These are phyloP conservation scores for Saimiri boliviensis DNA, from an alignment of 2,113 vertebrate species.

Conservation along the genomic window DNA sequence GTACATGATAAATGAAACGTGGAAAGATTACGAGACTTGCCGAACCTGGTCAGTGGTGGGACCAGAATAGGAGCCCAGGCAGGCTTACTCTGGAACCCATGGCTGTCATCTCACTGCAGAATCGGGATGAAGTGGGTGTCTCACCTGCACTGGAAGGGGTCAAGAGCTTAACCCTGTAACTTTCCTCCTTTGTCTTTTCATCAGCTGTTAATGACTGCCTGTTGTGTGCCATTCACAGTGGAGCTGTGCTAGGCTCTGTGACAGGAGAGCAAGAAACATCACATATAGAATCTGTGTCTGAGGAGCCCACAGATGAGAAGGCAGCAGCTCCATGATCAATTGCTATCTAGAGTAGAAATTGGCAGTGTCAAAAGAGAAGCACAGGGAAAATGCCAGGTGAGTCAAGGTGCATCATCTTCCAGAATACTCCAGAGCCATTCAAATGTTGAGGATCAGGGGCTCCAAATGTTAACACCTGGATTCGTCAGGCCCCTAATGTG, in stretches of 20 bases:
- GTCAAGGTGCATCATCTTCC: background rate
- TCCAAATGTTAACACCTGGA: background rate
- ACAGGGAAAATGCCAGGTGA: rapidly evolving
- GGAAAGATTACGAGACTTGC: background rate
- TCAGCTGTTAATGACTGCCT: background rate
- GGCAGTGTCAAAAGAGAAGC: background rate
- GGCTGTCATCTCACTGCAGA: background rate
- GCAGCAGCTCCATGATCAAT: background rate
- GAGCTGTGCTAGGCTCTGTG: background rate
- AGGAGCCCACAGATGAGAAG: background rate
- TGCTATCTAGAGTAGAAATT: background rate
- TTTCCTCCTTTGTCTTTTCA: background rate
- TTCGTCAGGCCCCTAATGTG: background rate
- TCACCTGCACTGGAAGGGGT: background rate
- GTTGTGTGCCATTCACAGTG: rapidly evolving
- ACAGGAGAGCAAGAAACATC: background rate
- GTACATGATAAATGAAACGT: background rate
- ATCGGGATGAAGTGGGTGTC: background rate
- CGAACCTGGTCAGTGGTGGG: background rate
- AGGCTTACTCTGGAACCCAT: background rate
- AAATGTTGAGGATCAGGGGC: background rate
- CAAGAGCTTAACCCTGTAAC: background rate
- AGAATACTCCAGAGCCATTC: background rate
- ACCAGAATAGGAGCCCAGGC: background rate
- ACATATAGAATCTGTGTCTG: background rate